phyloP scores from a whole-genome alignment of 2,888 invertebrate genomes.

The Cerceris ruficornis region DNA sequence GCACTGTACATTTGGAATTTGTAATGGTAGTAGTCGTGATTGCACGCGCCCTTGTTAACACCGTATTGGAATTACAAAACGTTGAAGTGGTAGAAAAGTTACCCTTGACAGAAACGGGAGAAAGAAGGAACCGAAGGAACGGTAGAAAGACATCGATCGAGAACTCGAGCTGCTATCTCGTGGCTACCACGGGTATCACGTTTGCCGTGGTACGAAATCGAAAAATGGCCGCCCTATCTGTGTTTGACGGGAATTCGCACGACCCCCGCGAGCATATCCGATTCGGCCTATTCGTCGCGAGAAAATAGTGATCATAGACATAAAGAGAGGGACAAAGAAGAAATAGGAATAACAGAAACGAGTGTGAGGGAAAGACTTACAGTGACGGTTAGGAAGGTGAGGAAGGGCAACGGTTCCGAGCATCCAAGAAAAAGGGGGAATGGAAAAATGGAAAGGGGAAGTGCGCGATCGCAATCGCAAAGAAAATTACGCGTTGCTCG shows the following conservation, averaged over 20 bases:
- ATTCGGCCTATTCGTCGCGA: conserved; percentile 20
- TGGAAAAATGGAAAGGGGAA: conserved; percentile 42
- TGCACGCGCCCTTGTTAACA: no score
- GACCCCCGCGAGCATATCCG: conserved; percentile 28
- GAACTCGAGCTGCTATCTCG: conserved; percentile 55
- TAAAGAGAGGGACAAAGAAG: background rate
- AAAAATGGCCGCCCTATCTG: conserved; percentile 72
- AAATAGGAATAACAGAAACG: conserved; percentile 9
- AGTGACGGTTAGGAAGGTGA: conserved; percentile 3
- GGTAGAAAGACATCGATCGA: conserved; percentile 58
- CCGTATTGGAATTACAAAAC: no score
- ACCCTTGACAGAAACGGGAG: no score
- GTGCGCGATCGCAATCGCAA: conserved; percentile 36
- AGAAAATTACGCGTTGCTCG: conserved; percentile 29
- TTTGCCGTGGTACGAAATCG: conserved; percentile 57
- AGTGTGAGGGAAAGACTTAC: conserved; percentile 3
- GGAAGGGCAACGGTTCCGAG: conserved; percentile 39
- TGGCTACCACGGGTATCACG: conserved; percentile 50
- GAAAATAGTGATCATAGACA: conserved; percentile 34
- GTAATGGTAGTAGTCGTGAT: no score
- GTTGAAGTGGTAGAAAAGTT: no score
- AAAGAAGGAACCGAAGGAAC: background rate
- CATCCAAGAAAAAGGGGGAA: conserved; percentile 29
- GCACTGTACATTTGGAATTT: no score
- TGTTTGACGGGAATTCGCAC: conserved; percentile 64